Evolutionary conservation across 2,113 vertebrate genomes (phyloP), one percentile per base, ranked within the genome.

Genomic region (Campylorhamphus procurvoides): DNA sequence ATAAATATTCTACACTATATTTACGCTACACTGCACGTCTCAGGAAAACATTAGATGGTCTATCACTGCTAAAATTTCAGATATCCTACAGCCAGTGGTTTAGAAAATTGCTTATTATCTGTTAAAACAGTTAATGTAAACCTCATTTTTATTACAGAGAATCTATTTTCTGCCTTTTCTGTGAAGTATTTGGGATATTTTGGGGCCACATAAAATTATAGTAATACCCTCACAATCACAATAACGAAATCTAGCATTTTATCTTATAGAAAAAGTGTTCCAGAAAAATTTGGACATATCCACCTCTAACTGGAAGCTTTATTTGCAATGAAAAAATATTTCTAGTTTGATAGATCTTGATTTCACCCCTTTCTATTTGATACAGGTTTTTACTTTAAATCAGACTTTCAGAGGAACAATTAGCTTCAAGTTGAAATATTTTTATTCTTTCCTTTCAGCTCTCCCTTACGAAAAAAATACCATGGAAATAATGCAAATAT

Each of bases 401-500:
- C 59, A 46, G 35, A 64, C n/a, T 93, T 95, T 56, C 24, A 69
- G 23, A 89, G 29, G 17, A 89, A 63, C 24, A 58, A 92, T 74
- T 14, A 33, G 12, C 20, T 95, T 82, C 0, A 9, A 80, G 39
- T 73, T 71, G 58, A 66, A 67, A 55, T 58, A 27, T 50, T 83
- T 71, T 50, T 42, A 62, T 68, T 87, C 66, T 87, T 87, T 73
- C n/a, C 55, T 82, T 94, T 85, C 22, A 62, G 4, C 10, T 16
- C 18, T 69, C 68, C 46, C 23, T 87, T 46, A 53, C 2, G 9
- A 77, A 68, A 89, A 94, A 88, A 84, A 18, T 13, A 63, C 31
- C 47, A 69, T 5, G 27, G 89, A 95, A 94, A 91, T 82, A 82
- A 91, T 77, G 75, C 71, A 93, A 94, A 91, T 66, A 91, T 62